Conservation (phyloP, 2,797 vertebrate genomes). For the Halcyon leucocephala region DNA sequence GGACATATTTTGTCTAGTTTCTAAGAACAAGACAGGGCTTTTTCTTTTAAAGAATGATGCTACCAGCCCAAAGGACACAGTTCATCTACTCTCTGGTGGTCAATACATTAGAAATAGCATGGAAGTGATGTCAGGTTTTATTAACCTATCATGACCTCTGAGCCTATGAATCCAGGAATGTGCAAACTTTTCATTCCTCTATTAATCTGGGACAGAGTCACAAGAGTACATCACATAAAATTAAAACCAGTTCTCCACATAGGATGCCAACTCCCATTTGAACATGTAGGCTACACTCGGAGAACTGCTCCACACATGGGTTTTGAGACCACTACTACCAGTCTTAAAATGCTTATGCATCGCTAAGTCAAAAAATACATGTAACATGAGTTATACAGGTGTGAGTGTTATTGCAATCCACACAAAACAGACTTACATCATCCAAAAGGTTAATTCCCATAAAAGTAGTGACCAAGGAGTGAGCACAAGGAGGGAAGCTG, state of each 20-base stretch:
- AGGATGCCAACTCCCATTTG: not conserved
- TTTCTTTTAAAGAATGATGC: not conserved
- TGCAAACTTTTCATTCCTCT: not conserved
- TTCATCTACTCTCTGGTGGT: not conserved
- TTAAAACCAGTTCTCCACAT: not conserved
- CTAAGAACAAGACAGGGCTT: not conserved
- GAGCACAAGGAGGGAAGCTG: not conserved
- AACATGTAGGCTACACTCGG: fast-evolving
- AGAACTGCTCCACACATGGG: not conserved
- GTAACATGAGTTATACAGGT: fast-evolving
- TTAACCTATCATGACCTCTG: not conserved
- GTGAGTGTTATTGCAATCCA: fast-evolving
- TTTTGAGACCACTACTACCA: not conserved
- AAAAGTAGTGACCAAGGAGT: not conserved
- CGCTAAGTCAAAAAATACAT: not conserved
- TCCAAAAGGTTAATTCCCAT: not conserved
- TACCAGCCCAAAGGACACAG: not conserved
- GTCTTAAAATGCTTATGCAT: not conserved
- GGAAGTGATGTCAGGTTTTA: not conserved
- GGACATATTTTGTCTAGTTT: not conserved
- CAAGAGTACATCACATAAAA: not conserved
- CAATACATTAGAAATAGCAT: not conserved
- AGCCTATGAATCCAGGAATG: not conserved
- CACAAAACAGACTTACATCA: not conserved
- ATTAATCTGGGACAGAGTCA: not conserved